Conservation (phyloP, 2,113 vertebrate species). For the Oplegnathus fasciatus region DNA sequence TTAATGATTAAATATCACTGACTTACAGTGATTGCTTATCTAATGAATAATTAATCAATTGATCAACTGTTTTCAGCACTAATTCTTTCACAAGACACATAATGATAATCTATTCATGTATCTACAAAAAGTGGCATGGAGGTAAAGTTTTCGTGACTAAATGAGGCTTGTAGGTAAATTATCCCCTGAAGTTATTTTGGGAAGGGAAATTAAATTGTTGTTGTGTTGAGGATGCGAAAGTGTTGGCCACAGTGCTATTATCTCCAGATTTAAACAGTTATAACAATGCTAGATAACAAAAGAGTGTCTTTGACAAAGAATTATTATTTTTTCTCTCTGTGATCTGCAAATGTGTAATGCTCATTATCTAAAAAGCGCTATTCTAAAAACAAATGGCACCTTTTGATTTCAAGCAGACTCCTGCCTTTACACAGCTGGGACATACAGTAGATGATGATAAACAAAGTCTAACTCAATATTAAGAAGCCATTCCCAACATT, state of each 20-base stretch:
- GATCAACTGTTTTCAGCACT: slow-evolving; percentile 5
- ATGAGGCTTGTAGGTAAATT: background rate
- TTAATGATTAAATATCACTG: background rate
- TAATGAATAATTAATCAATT: background rate
- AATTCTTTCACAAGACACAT: slow-evolving; percentile 2
- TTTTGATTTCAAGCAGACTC: slow-evolving; percentile 36
- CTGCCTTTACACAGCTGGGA: slow-evolving; percentile 17
- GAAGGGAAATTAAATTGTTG: background rate
- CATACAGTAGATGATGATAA: slow-evolving; percentile 48
- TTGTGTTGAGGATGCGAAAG: background rate
- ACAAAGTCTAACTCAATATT: slow-evolving; percentile 33
- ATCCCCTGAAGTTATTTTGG: background rate
- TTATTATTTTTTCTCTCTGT: background rate
- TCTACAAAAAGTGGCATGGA: background rate
- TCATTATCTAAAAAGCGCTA: slow-evolving; percentile 9
- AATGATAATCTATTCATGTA: background rate
- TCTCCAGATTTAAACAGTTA: background rate
- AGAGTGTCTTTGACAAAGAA: background rate
- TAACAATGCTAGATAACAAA: slow-evolving; percentile 7
- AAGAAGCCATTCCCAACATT: slow-evolving; percentile 48
- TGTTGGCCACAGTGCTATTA: background rate
- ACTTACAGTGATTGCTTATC: slow-evolving; percentile 12
- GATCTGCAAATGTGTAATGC: background rate
- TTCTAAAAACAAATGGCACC: slow-evolving; percentile 6
- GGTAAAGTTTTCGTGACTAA: background rate